Percentiles rank a stretch among this genome's conserved stretches.
Conservation (phyloP, 2,888 invertebrate species). For the Morpho helenor region DNA sequence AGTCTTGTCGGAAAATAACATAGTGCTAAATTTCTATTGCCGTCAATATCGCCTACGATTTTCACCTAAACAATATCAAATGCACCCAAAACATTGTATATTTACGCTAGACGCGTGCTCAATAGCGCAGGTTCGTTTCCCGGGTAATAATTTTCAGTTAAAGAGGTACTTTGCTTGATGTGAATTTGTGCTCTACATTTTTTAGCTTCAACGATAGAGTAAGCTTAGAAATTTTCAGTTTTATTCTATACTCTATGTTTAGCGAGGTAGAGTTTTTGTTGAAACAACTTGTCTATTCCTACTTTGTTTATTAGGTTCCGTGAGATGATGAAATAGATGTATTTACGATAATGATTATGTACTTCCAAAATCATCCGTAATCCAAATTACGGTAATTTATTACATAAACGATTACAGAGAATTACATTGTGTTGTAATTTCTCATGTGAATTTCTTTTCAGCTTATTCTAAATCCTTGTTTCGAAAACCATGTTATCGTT, state of each 20-base stretch:
- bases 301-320: background rate
- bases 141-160: conserved; percentile 53
- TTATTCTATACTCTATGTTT: conserved; percentile 1
- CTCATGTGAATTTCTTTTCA: background rate
- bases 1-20: no score
- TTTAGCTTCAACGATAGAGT: conserved; percentile 20
- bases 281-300: background rate
- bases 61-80: background rate
- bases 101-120: conserved; percentile 33
- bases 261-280: background rate
- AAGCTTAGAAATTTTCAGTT: background rate
- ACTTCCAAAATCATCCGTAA: conserved; percentile 15
- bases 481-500: no score
- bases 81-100: conserved; percentile 2
- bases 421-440: conserved; percentile 14
- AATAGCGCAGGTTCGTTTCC: conserved; percentile 57
- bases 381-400: conserved; percentile 19
- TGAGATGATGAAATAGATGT: conserved; percentile 12
- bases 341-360: conserved; percentile 21
- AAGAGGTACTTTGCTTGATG: conserved; percentile 37
- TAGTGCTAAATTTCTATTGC: no score
- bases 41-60: no score
- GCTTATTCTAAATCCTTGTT: no score
- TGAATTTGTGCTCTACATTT: conserved; percentile 41
- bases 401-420: background rate